Evolutionary conservation across 2,888 invertebrate genomes (phyloP).

Genomic region (Suillia variegata): DNA sequence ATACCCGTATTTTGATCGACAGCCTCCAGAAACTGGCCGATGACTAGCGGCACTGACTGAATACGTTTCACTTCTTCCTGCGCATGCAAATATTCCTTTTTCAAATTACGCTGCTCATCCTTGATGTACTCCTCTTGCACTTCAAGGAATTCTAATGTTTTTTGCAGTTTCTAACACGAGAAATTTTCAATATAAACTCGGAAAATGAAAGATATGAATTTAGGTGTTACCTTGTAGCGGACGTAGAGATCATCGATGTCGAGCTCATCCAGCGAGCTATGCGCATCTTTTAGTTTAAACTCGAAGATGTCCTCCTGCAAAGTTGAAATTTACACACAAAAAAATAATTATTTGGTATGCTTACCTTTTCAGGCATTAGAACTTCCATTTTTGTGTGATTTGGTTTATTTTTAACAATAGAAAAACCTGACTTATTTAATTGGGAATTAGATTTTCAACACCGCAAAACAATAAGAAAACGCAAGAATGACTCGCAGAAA

Average conservation of each 20-base stretch:
- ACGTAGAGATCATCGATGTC: slow-evolving; percentile 94
- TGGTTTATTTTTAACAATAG: too few relatives aligned
- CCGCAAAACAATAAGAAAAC: too few relatives aligned
- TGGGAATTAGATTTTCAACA: too few relatives aligned
- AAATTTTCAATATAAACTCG: background rate
- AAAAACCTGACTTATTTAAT: too few relatives aligned
- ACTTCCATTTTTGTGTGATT: slow-evolving; percentile 67
- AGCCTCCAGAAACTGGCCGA: slow-evolving; percentile 98
- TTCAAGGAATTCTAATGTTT: slow-evolving; percentile 94
- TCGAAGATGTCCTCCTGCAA: slow-evolving; percentile 71
- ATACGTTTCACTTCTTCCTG: slow-evolving; percentile 98
- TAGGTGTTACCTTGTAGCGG: slow-evolving; percentile 81
- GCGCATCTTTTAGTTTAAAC: slow-evolving; percentile 71
- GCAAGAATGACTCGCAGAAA: too few relatives aligned
- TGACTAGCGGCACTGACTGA: slow-evolving; percentile 97
- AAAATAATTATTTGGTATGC: slow-evolving; percentile 24
- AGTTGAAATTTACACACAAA: too few relatives aligned
- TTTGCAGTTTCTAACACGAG: slow-evolving; percentile 82
- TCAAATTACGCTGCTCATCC: slow-evolving; percentile 97
- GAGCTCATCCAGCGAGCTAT: slow-evolving; percentile 74
- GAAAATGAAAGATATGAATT: background rate
- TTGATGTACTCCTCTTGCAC: slow-evolving; percentile 99
- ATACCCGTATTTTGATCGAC: slow-evolving; percentile 99
- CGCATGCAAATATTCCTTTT: slow-evolving; percentile 98
- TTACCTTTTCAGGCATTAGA: slow-evolving; percentile 79